Evolutionary conservation across 2,113 vertebrate species (phyloP).

Genomic region (Ginglymostoma cirratum): DNA sequence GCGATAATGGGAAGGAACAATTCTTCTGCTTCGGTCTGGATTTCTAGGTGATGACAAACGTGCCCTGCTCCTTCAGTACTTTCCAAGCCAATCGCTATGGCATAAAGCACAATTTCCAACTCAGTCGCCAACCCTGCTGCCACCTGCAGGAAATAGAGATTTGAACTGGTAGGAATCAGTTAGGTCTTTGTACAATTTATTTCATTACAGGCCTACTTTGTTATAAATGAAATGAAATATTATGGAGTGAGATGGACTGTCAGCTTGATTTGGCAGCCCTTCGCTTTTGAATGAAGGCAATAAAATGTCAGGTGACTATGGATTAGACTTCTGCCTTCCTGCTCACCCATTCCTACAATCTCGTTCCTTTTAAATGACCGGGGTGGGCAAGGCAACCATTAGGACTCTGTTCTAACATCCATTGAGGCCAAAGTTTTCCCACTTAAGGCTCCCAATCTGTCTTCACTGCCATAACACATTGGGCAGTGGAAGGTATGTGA

Average conservation of each 20-base stretch:
- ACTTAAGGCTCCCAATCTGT: too few species aligned
- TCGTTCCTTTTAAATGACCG: too few species aligned
- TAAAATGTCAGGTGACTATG: too few species aligned
- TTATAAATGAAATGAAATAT: background rate
- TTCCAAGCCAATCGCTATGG: constrained; percentile 52
- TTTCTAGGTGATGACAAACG: constrained; percentile 64
- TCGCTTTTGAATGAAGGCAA: too few species aligned
- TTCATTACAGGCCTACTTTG: background rate
- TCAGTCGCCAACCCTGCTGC: constrained; percentile 71
- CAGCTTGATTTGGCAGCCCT: too few species aligned
- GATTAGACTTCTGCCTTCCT: too few species aligned
- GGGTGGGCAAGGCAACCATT: too few species aligned
- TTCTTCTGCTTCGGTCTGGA: constrained; percentile 69
- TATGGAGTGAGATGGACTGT: background rate
- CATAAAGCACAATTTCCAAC: constrained; percentile 69
- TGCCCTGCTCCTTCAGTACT: constrained; percentile 46
- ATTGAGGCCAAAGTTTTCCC: too few species aligned
- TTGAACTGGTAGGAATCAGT: background rate
- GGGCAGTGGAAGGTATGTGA: too few species aligned
- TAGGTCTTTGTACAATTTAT: background rate
- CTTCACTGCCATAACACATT: too few species aligned
- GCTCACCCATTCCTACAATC: too few species aligned
- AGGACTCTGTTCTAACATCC: too few species aligned
- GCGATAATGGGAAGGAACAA: constrained; percentile 74
- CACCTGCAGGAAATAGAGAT: constrained; percentile 56